A percentile compares a stretch with the other conserved stretches of the same genome.
These are phyloP conservation scores for Lomographa bimaculata DNA, from an alignment of 2,888 invertebrate species.

Conservation along the genomic window DNA sequence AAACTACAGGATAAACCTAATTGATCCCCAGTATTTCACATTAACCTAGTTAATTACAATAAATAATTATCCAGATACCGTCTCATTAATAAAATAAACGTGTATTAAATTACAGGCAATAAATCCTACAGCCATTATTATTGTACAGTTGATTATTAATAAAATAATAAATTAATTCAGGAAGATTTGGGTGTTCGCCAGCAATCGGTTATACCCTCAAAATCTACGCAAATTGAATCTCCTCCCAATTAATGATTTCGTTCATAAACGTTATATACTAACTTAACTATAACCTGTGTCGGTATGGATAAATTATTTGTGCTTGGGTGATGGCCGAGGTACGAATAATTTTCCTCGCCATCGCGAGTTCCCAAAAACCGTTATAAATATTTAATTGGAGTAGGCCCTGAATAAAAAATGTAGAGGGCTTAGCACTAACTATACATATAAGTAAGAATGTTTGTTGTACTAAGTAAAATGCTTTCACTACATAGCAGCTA, in stretches of 20 bases:
- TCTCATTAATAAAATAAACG: conserved; percentile 4
- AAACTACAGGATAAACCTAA: too few relatives aligned
- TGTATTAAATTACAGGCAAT: conserved; percentile 9
- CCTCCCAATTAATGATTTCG: conserved; percentile 25
- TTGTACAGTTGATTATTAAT: conserved; percentile 9
- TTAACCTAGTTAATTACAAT: conserved; percentile 1
- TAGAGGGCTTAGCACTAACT: background rate
- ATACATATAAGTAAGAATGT: background rate
- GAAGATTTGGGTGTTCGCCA: conserved; percentile 39
- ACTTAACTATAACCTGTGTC: conserved; percentile 8
- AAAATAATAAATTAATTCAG: conserved; percentile 13
- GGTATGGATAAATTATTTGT: conserved; percentile 18
- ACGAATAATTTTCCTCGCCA: too few relatives aligned
- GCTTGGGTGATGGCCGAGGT: conserved; percentile 11
- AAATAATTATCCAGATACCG: conserved; percentile 10
- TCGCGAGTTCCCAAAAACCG: conserved; percentile 17
- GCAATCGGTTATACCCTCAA: conserved; percentile 29
- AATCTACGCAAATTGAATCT: conserved; percentile 33
- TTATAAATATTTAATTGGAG: conserved; percentile 17
- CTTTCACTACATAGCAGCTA: too few relatives aligned
- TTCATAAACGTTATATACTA: conserved; percentile 3
- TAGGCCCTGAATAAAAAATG: conserved; percentile 16
- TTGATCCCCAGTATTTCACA: too few relatives aligned
- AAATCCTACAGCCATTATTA: conserved; percentile 16
- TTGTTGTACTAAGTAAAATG: too few relatives aligned